Conservation (phyloP, 2,113 vertebrate genomes). For the cattle (Bos taurus) region DNA sequence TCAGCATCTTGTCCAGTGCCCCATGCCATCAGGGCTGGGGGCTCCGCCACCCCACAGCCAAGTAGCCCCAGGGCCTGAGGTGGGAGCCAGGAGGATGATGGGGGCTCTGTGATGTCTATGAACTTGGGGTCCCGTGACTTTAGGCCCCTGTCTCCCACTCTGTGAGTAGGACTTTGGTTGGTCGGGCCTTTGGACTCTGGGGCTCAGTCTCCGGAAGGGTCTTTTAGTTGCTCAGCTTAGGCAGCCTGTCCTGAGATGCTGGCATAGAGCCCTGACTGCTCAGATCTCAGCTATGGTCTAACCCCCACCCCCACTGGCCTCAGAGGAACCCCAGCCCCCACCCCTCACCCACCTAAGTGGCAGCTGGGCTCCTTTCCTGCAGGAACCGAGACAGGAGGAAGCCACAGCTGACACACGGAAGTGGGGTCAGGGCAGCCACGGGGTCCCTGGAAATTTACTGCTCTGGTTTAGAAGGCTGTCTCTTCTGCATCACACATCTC, state of each 20-base stretch:
- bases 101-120: accelerated
- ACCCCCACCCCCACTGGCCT: not conserved
- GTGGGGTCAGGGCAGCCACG: not conserved
- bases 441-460: not conserved
- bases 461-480: not conserved
- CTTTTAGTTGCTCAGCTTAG: not conserved
- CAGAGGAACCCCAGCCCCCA: not conserved
- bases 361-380: too few relatives aligned
- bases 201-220: not conserved
- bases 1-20: not conserved
- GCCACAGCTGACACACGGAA: accelerated
- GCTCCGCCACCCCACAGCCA: not conserved
- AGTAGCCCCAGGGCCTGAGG: not conserved
- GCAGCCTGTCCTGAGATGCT: not conserved
- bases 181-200: not conserved
- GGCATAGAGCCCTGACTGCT: not conserved
- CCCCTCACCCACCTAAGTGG: not conserved
- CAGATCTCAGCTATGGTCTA: accelerated
- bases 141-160: not conserved
- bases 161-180: not conserved
- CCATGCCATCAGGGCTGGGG: not conserved
- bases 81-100: too few relatives aligned
- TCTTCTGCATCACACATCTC: not conserved
- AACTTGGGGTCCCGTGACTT: too few relatives aligned
- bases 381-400: not conserved